phyloP scores from a whole-genome alignment of 2,113 vertebrate genomes.

The Oryzias javanicus region DNA sequence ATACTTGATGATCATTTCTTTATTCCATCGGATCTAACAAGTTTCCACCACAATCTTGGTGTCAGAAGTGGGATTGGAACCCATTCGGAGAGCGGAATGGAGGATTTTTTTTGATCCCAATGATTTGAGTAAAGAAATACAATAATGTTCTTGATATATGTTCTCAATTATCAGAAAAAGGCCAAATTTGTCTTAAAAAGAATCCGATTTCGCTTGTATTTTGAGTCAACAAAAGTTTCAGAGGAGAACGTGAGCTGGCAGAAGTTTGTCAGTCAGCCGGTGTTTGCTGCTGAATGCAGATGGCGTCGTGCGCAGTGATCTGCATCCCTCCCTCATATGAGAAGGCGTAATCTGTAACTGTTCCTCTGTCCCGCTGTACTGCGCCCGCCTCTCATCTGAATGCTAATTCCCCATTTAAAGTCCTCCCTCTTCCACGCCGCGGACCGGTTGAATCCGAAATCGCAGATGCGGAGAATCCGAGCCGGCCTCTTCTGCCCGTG shows the following conservation, averaged over 20 bases:
- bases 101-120: too few relatives aligned
- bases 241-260: too few relatives aligned
- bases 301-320: constrained; percentile 77
- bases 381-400: constrained; percentile 90
- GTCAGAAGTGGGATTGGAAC: constrained; percentile 78
- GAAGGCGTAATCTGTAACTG: constrained; percentile 14
- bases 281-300: constrained; percentile 16
- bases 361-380: constrained; percentile 7
- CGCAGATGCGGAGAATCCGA: constrained; percentile 96
- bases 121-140: too few relatives aligned
- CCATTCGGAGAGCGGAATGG: constrained; percentile 90
- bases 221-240: too few relatives aligned
- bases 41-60: constrained; percentile 38
- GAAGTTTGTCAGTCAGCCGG: background rate
- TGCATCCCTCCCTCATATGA: constrained; percentile 72
- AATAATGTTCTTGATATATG: too few relatives aligned
- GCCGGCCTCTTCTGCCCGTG: constrained; percentile 85
- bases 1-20: too few relatives aligned
- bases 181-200: too few relatives aligned
- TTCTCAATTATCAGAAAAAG: too few relatives aligned
- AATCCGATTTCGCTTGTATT: too few relatives aligned
- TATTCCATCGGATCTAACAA: too few relatives aligned
- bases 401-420: constrained; percentile 98
- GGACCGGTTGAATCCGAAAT: constrained; percentile 87
- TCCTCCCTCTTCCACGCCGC: constrained; percentile 82